Conservation (phyloP, 2,797 vertebrate species). For the Thripadectes ignobilis region DNA sequence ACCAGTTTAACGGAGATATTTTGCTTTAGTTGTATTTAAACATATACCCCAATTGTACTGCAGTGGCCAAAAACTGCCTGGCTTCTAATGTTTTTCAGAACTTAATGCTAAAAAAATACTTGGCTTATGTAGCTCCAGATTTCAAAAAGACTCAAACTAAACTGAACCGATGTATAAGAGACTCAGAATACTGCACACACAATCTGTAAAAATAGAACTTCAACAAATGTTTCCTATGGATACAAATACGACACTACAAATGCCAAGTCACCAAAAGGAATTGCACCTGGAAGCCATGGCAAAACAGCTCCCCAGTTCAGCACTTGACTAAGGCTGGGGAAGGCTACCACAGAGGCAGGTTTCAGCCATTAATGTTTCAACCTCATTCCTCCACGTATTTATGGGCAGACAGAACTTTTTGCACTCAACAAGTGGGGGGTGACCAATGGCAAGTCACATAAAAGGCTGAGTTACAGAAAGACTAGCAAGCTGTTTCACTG, state of each 20-base stretch:
- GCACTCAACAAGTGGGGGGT: background rate
- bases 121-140: background rate
- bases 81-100: background rate
- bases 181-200: background rate
- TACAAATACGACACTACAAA: background rate
- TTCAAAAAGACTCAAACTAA: background rate
- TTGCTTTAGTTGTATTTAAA: background rate
- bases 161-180: background rate
- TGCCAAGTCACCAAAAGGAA: fast-evolving
- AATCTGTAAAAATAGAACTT: background rate
- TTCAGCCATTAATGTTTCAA: background rate
- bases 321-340: background rate
- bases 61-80: background rate
- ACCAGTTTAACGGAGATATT: background rate
- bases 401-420: background rate
- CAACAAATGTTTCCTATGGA: background rate
- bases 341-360: background rate
- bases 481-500: background rate
- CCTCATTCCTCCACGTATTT: background rate
- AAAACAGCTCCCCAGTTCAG: background rate
- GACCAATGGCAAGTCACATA: background rate
- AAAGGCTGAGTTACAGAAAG: background rate
- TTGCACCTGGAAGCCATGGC: background rate
- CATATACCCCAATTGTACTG: background rate
- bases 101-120: background rate